Evolutionary conservation across 2,797 vertebrate genomes (phyloP).

Genomic region (Eremophila alpestris): DNA sequence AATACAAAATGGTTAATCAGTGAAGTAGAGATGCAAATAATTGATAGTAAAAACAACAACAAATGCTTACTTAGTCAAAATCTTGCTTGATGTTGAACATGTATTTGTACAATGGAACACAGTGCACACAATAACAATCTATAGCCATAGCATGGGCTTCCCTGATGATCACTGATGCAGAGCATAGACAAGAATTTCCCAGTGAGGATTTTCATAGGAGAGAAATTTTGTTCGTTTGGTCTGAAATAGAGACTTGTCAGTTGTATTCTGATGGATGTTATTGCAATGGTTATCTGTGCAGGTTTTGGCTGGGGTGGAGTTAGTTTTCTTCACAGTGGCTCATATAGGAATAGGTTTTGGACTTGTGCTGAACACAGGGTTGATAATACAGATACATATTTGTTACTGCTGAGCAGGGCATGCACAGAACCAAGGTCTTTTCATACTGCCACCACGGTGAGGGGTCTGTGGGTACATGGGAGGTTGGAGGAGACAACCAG

Average conservation of each 20-base stretch:
- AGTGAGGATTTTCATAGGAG: not conserved
- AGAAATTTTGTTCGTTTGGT: not conserved
- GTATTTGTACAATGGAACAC: not conserved
- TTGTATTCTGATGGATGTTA: not conserved
- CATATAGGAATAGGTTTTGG: not conserved
- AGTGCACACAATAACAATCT: not conserved
- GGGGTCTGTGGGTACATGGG: not conserved
- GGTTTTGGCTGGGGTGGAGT: not conserved
- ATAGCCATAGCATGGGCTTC: not conserved
- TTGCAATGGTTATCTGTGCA: not conserved
- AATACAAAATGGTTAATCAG: not conserved
- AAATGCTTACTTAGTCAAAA: not conserved
- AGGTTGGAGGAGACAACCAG: not conserved
- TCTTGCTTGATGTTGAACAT: not conserved
- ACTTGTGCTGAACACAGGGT: not conserved
- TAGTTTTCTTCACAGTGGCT: not conserved
- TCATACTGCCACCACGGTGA: rapidly evolving
- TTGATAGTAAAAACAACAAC: not conserved
- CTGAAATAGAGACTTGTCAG: not conserved
- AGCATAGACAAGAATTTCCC: not conserved
- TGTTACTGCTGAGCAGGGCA: not conserved
- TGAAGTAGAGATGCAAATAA: not conserved
- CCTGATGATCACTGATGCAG: not conserved
- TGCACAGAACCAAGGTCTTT: not conserved
- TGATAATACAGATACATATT: not conserved